phyloP scores from a whole-genome alignment of 1,140 invertebrate species.

The Dendrolimus kikuchii region DNA sequence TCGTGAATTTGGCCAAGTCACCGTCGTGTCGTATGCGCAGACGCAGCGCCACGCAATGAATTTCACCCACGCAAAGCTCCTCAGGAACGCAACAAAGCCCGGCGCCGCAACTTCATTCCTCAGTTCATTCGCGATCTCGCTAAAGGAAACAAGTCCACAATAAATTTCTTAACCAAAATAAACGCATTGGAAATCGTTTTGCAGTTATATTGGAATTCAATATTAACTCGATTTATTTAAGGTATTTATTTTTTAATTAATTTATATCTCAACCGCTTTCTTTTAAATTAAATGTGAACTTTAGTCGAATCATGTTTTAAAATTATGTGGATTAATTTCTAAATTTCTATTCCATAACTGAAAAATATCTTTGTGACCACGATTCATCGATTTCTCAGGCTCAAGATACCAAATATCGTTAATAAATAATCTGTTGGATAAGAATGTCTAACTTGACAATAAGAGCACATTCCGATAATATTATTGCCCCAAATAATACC shows the following conservation, averaged over 20 bases:
- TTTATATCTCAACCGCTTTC: background rate
- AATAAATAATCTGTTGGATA: too few relatives aligned
- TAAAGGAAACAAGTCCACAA: slow-evolving; percentile 29
- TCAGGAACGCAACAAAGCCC: slow-evolving; percentile 40
- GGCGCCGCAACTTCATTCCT: slow-evolving; percentile 18
- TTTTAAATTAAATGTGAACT: too few relatives aligned
- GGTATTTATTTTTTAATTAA: slow-evolving; percentile 13
- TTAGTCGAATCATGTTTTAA: too few relatives aligned
- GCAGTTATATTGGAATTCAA: slow-evolving; percentile 12
- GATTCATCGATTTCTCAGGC: too few relatives aligned
- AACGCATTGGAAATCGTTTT: slow-evolving; percentile 11
- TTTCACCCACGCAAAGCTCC: slow-evolving; percentile 46
- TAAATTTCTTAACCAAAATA: slow-evolving; percentile 11
- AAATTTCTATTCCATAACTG: too few relatives aligned
- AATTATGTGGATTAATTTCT: too few relatives aligned
- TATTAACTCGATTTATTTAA: slow-evolving; percentile 6
- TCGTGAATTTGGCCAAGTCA: slow-evolving; percentile 36
- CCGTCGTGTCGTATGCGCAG: slow-evolving; percentile 20
- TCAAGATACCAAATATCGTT: too few relatives aligned
- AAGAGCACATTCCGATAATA: too few relatives aligned
- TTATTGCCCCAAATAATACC: background rate
- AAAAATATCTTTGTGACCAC: too few relatives aligned
- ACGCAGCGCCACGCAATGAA: slow-evolving; percentile 24
- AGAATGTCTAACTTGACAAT: too few relatives aligned
- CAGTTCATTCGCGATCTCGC: slow-evolving; percentile 48